Evolutionary conservation across 2,113 vertebrate genomes (phyloP), one percentile per base, ranked within the genome.

Genomic region (Promerops cafer): DNA sequence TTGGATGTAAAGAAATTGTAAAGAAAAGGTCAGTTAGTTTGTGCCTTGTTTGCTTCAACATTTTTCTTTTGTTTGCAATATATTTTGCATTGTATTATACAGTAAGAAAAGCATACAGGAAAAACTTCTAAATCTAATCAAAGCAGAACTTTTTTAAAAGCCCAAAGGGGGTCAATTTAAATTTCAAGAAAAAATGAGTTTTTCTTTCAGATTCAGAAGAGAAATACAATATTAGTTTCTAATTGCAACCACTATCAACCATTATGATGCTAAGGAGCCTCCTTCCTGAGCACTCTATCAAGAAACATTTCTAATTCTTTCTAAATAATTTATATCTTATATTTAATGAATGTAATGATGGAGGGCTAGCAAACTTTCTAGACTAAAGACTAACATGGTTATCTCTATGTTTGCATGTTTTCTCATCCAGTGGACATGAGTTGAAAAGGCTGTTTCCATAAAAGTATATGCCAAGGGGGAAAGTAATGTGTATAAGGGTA

Each of bases 171-270:
- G 4, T 21, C 11, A 57, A 20, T 63, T 69, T 64, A 52, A 18
- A 35, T 56, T 66, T 83, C 1, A 26, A 31, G 14, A 70, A 27
- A 65, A 88, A 84, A 24, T 8, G 1, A 37, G 5, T 2, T 69
- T 83, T 70, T 54, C 10, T 50, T 92, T 83, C 40, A 45, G 42
- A 66, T 88, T 54, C 42, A 83, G 68, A 79, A 60, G 23, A 60
- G 75, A 95, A 94, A 59, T 42, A 39, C 27, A 39, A 18, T 64
- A 83, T 91, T 26, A 52, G 15, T 63, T 92, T 92, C 53, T 83
- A 60, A 60, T 69, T 89, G 53, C 44, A 80, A 33, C 30, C 4
- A 26, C 44, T 49, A 23, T 47, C 6, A 79, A 59, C 42, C 16
- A 7, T 72, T 64, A 64, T 31, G 27, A 20, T 15, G 31, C 17